Evolutionary conservation across 1,140 invertebrate genomes (phyloP).

Genomic region (Triops longicaudatus): DNA sequence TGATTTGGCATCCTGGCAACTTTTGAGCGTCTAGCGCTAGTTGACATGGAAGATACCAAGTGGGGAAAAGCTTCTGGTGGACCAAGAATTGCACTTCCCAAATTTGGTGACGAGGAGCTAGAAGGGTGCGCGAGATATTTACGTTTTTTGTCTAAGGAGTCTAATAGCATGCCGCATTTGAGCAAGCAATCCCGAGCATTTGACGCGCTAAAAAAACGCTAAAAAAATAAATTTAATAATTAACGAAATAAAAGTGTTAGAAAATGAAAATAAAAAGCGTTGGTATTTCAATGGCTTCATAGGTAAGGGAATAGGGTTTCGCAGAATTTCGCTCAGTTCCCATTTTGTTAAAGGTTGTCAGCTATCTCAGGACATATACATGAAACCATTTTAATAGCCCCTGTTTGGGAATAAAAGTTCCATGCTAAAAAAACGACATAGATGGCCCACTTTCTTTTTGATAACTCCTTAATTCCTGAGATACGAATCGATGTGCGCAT

Average conservation of each 20-base stretch:
- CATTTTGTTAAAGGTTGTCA: too few species aligned
- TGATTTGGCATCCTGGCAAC: constrained; percentile 7
- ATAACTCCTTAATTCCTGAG: not conserved
- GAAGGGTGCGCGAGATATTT: not conserved
- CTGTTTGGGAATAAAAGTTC: not conserved
- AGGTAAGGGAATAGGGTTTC: not conserved
- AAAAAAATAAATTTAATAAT: not conserved
- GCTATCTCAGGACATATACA: too few species aligned
- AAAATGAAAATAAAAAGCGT: not conserved
- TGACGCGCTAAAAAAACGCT: not conserved
- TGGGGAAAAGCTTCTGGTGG: not conserved
- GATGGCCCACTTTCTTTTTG: not conserved
- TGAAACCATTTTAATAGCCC: too few species aligned
- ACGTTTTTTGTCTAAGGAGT: not conserved
- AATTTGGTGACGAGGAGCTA: not conserved
- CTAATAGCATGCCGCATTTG: not conserved
- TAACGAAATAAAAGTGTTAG: not conserved
- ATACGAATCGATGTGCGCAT: not conserved
- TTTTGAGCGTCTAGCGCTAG: not conserved
- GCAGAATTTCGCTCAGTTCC: too few species aligned
- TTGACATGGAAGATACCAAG: not conserved
- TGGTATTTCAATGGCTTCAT: not conserved
- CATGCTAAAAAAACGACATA: not conserved
- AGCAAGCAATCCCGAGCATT: not conserved
- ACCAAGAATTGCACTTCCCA: not conserved